Conservation (phyloP, 2,113 vertebrate genomes). For the Prietella phreatophila region DNA sequence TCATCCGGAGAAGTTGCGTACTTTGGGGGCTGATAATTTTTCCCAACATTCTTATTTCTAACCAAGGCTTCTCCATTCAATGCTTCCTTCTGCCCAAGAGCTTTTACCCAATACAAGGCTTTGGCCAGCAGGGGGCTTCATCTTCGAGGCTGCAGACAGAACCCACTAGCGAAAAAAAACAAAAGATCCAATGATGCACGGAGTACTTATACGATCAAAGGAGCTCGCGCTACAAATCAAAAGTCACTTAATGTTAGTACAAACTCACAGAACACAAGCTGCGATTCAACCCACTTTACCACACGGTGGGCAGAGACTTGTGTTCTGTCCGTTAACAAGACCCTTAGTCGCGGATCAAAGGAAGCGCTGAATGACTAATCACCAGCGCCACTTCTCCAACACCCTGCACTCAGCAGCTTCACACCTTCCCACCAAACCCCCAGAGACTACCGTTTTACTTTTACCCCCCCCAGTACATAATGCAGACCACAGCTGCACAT, state of each 20-base stretch:
- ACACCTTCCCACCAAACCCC: constrained; percentile 37
- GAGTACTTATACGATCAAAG: too few relatives aligned
- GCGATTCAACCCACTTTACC: not conserved
- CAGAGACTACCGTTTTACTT: constrained; percentile 33
- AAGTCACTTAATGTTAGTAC: not conserved
- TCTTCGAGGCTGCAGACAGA: not conserved
- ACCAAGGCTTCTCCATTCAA: not conserved
- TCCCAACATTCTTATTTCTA: not conserved
- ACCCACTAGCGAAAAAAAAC: not conserved
- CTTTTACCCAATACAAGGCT: not conserved
- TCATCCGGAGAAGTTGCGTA: not conserved
- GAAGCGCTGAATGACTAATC: constrained; percentile 53
- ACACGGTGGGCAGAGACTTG: constrained; percentile 8
- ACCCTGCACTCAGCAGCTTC: constrained; percentile 47
- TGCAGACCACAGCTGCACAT: constrained; percentile 40
- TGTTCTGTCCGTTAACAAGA: constrained; percentile 57
- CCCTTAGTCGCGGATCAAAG: constrained; percentile 56
- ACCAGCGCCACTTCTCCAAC: constrained; percentile 21
- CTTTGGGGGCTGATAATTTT: not conserved
- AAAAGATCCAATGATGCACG: not conserved
- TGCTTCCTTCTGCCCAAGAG: not conserved
- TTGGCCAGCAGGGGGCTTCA: not conserved
- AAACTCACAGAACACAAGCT: not conserved
- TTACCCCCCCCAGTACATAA: not conserved
- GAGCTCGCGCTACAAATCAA: not conserved